phyloP scores from a whole-genome alignment of 2,113 vertebrate genomes.

The Lagopus leucura region DNA sequence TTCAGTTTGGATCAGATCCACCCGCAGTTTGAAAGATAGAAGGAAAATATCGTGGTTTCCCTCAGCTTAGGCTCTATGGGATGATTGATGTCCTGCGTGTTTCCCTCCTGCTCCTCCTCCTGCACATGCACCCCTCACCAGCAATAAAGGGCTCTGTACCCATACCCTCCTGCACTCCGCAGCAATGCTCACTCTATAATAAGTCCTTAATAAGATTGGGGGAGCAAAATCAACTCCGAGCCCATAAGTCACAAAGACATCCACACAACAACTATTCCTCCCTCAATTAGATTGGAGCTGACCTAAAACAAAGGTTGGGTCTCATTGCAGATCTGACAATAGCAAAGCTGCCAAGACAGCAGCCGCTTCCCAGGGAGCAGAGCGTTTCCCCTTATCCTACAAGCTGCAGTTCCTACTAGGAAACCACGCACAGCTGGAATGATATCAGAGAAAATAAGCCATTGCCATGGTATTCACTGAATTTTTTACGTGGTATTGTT shows the following conservation, averaged over 20 bases:
- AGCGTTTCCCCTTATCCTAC: not conserved
- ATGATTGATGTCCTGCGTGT: constrained; percentile 61
- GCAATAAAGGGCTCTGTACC: constrained; percentile 63
- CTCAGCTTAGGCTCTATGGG: not conserved
- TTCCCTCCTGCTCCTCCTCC: constrained; percentile 5
- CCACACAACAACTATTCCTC: constrained; percentile 42
- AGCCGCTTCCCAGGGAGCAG: not conserved
- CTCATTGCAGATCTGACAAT: constrained; percentile 7
- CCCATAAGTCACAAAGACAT: constrained; percentile 75
- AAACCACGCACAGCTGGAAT: not conserved
- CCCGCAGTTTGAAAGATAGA: not conserved
- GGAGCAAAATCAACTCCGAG: constrained; percentile 61
- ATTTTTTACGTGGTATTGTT: not conserved
- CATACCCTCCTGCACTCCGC: constrained; percentile 38
- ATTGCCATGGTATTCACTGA: not conserved
- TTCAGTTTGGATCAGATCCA: not conserved
- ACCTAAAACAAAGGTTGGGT: constrained; percentile 67
- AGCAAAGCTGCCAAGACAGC: not conserved
- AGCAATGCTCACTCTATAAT: constrained; percentile 63
- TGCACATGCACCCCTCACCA: not conserved
- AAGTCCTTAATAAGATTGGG: constrained; percentile 75
- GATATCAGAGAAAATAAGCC: not conserved
- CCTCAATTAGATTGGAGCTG: constrained; percentile 67
- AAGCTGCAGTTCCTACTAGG: not conserved
- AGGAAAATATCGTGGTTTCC: not conserved